Conservation (phyloP, 2,113 vertebrate genomes). For the Chaetodon auriga region DNA sequence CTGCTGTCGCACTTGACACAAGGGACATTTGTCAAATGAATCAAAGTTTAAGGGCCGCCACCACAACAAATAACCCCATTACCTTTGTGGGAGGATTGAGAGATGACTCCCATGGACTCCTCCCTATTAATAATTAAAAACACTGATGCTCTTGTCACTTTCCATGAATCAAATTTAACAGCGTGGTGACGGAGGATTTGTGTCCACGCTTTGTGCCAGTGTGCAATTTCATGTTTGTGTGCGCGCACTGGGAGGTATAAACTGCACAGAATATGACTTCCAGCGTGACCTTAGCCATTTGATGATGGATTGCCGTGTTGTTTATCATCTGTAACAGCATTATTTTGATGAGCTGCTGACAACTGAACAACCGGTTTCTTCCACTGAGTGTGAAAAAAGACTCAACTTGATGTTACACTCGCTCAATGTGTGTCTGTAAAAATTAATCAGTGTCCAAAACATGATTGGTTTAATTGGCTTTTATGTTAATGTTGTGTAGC, state of each 20-base stretch:
- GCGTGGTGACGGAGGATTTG: constrained; percentile 25
- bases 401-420: not conserved
- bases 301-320: constrained; percentile 38
- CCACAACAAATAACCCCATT: constrained; percentile 84
- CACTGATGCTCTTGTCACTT: constrained; percentile 82
- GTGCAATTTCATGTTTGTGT: constrained; percentile 8
- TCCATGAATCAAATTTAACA: constrained; percentile 79
- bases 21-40: constrained; percentile 83
- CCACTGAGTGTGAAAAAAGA: not conserved
- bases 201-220: not conserved
- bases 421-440: constrained; percentile 10
- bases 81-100: constrained; percentile 76
- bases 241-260: not conserved
- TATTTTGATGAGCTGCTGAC: constrained; percentile 40
- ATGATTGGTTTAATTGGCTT: constrained; percentile 47
- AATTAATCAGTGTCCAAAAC: constrained; percentile 42
- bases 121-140: constrained; percentile 85
- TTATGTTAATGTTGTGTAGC: constrained; percentile 59
- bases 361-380: not conserved
- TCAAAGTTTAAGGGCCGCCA: constrained; percentile 76
- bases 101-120: constrained; percentile 76
- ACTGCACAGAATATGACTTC: constrained; percentile 33
- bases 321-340: constrained; percentile 13
- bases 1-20: constrained; percentile 74
- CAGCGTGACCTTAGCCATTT: constrained; percentile 54